Evolutionary conservation across 2,797 vertebrate species (phyloP).

Genomic region (Gambusia yucatana): DNA sequence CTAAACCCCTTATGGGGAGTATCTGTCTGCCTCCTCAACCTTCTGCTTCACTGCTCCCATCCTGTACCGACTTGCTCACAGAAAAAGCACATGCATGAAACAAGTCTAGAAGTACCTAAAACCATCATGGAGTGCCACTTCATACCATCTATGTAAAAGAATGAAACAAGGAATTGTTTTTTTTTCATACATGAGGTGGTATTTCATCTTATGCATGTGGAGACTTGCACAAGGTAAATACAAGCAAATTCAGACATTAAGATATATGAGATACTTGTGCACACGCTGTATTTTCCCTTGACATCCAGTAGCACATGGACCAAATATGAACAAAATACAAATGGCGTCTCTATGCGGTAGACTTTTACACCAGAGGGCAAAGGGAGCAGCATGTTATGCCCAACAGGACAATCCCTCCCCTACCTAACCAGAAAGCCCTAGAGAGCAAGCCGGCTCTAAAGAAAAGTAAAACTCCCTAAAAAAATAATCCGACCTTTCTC

Average conservation of each 20-base stretch:
- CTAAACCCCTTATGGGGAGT: conserved; percentile 76
- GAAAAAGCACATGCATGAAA: conserved; percentile 49
- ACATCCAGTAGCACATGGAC: conserved; percentile 57
- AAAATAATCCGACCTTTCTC: conserved; percentile 63
- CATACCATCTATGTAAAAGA: conserved; percentile 43
- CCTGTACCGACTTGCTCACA: conserved; percentile 38
- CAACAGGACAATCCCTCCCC: conserved; percentile 58
- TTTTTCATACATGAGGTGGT: conserved; percentile 19
- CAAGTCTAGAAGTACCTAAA: conserved; percentile 39
- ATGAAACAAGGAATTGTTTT: conserved; percentile 26
- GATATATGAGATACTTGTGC: conserved; percentile 31
- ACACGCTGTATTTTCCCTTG: conserved; percentile 46
- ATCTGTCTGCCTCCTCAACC: conserved; percentile 74
- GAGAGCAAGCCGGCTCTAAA: conserved; percentile 69
- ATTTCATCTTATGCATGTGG: conserved; percentile 4
- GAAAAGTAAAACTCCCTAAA: conserved; percentile 88
- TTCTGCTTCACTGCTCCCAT: conserved; percentile 80
- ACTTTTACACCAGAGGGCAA: conserved; percentile 76
- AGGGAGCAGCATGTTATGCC: conserved; percentile 71
- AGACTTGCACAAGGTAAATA: conserved; percentile 30
- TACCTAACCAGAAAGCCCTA: conserved; percentile 74
- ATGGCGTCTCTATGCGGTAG: conserved; percentile 88
- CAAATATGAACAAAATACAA: conserved; percentile 81
- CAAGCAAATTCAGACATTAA: conserved; percentile 15
- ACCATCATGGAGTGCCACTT: conserved; percentile 50